Evolutionary conservation across 2,888 invertebrate species (phyloP).

Genomic region (Anthophora plumipes): DNA sequence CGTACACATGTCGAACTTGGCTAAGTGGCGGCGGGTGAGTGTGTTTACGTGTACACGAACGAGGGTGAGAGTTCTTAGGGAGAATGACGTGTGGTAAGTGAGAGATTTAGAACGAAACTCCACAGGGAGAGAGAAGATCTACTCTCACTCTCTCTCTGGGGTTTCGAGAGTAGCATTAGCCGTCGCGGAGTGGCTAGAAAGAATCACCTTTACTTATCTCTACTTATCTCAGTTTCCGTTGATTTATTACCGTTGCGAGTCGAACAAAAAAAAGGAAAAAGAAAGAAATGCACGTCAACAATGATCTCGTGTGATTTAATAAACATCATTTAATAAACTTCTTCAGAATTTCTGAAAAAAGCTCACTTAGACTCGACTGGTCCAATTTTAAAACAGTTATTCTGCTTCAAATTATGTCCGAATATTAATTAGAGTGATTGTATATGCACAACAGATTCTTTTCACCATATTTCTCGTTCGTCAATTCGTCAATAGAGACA

Average conservation of each 20-base stretch:
- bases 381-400: too few relatives aligned
- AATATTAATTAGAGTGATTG: too few relatives aligned
- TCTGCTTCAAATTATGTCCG: too few relatives aligned
- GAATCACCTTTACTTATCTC: slow-evolving; percentile 22
- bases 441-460: too few relatives aligned
- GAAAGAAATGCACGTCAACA: background rate
- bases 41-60: slow-evolving; percentile 34
- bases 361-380: too few relatives aligned
- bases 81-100: slow-evolving; percentile 32
- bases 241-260: slow-evolving; percentile 10
- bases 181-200: background rate
- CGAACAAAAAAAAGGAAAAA: too few relatives aligned
- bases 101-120: slow-evolving; percentile 32
- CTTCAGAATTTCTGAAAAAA: too few relatives aligned
- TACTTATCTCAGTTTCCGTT: background rate
- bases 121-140: slow-evolving; percentile 20
- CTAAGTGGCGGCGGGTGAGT: slow-evolving; percentile 20
- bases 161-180: slow-evolving; percentile 9
- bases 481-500: background rate
- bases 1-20: slow-evolving; percentile 25
- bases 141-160: slow-evolving; percentile 15
- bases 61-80: slow-evolving; percentile 24
- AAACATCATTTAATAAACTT: too few relatives aligned
- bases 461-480: background rate
- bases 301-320: background rate